phyloP scores from a whole-genome alignment of 2,888 invertebrate genomes.

The Steinernema scapterisci region DNA sequence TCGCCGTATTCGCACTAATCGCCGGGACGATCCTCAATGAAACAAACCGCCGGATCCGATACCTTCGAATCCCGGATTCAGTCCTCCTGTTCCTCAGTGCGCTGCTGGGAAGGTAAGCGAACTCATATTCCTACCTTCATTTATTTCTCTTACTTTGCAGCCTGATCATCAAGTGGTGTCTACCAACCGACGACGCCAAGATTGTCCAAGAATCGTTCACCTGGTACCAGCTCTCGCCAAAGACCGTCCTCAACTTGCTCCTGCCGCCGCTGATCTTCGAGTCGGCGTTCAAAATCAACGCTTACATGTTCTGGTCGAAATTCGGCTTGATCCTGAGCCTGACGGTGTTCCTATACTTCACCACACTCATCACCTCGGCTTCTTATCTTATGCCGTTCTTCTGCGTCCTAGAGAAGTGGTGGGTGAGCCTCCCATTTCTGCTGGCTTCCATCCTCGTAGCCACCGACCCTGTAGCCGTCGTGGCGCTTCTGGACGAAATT shows the following conservation, averaged over 20 bases:
- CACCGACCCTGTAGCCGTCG: conserved; percentile 71
- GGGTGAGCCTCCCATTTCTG: conserved; percentile 57
- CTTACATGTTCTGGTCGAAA: conserved; percentile 67
- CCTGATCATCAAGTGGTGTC: conserved; percentile 24
- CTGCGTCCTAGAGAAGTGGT: conserved; percentile 22
- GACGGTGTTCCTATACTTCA: conserved; percentile 36
- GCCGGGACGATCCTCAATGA: conserved; percentile 4
- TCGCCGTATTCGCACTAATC: conserved; percentile 36
- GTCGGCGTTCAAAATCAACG: conserved; percentile 69
- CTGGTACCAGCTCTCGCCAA: conserved; percentile 33
- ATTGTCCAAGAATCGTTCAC: conserved; percentile 5
- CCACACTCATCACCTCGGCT: conserved; percentile 32
- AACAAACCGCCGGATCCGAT: conserved; percentile 37
- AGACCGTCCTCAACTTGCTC: conserved; percentile 42
- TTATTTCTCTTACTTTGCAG: conserved; percentile 21
- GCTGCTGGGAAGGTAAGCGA: conserved; percentile 19
- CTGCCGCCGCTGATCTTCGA: conserved; percentile 70
- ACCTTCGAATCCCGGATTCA: conserved; percentile 39
- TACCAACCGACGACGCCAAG: conserved; percentile 13
- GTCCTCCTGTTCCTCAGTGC: conserved; percentile 40
- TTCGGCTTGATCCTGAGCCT: conserved; percentile 33
- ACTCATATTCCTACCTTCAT: background rate
- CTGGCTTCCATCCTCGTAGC: conserved; percentile 70
- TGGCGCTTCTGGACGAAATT: conserved; percentile 70
- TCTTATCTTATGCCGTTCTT: conserved; percentile 38